Percentiles rank a stretch among this genome's conserved stretches.
Evolutionary conservation across 2,888 invertebrate species (phyloP).

Genomic region (Thyatira batis): DNA sequence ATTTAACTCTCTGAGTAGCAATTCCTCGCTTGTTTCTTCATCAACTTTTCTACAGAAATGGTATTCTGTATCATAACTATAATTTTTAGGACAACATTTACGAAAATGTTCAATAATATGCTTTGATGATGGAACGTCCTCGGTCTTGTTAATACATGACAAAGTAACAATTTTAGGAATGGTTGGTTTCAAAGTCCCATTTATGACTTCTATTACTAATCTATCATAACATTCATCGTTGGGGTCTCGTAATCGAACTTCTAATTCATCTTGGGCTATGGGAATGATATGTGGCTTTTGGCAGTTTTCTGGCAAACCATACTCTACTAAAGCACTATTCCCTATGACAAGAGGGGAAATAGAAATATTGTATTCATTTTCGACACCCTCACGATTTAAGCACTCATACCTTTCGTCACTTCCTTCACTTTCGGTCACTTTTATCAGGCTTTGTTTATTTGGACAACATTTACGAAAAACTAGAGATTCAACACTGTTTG

Average conservation of each 20-base stretch:
- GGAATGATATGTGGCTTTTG: conserved; percentile 39
- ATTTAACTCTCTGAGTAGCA: conserved; percentile 45
- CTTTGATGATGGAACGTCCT: conserved; percentile 26
- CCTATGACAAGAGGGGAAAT: conserved; percentile 52
- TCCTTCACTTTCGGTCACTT: conserved; percentile 40
- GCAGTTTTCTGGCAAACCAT: conserved; percentile 58
- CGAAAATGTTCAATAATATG: conserved; percentile 51
- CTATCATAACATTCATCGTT: conserved; percentile 59
- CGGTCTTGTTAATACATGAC: conserved; percentile 50
- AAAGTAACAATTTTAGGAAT: conserved; percentile 62
- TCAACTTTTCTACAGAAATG: conserved; percentile 54
- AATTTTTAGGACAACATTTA: conserved; percentile 69
- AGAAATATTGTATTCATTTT: conserved; percentile 42
- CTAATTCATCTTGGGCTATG: conserved; percentile 31
- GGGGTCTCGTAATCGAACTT: conserved; percentile 25
- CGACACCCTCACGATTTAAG: conserved; percentile 42
- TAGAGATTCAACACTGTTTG: conserved; percentile 32
- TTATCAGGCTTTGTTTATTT: conserved; percentile 54
- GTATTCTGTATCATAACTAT: conserved; percentile 56
- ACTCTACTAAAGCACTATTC: conserved; percentile 40
- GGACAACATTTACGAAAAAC: conserved; percentile 71
- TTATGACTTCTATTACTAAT: conserved; percentile 53
- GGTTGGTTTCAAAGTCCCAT: conserved; percentile 47
- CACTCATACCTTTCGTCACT: conserved; percentile 50
- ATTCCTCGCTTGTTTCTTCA: conserved; percentile 38